Conservation (phyloP, 2,797 vertebrate species). For the Xenops minutus region DNA sequence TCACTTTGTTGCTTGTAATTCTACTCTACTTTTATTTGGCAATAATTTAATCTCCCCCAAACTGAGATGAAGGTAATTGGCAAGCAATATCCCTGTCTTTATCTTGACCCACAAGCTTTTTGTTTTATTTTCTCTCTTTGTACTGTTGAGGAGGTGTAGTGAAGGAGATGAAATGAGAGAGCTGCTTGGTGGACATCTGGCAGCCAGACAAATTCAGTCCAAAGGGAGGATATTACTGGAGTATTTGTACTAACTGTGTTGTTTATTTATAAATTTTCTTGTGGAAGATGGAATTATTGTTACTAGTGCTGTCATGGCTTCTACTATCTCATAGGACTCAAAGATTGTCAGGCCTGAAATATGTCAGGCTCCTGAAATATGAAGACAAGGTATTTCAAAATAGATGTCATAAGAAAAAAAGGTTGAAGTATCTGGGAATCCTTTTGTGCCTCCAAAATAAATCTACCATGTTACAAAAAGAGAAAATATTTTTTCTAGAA, state of each 20-base stretch:
- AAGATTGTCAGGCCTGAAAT: not conserved
- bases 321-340: not conserved
- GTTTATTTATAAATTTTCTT: not conserved
- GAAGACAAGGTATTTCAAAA: not conserved
- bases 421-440: not conserved
- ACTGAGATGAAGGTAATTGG: accelerated
- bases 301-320: not conserved
- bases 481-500: not conserved
- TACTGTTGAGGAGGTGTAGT: not conserved
- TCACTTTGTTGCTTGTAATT: not conserved
- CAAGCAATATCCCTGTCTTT: not conserved
- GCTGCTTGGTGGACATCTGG: not conserved
- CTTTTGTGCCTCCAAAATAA: not conserved
- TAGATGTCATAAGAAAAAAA: not conserved
- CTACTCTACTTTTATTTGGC: not conserved
- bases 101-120: not conserved
- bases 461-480: not conserved
- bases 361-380: not conserved
- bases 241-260: not conserved
- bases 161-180: not conserved
- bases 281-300: not conserved
- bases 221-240: not conserved
- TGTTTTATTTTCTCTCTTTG: not conserved
- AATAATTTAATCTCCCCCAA: not conserved
- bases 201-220: not conserved